These are phyloP conservation scores for Zaprionus ghesquierei DNA, from an alignment of 1,140 invertebrate genomes.

Conservation along the genomic window DNA sequence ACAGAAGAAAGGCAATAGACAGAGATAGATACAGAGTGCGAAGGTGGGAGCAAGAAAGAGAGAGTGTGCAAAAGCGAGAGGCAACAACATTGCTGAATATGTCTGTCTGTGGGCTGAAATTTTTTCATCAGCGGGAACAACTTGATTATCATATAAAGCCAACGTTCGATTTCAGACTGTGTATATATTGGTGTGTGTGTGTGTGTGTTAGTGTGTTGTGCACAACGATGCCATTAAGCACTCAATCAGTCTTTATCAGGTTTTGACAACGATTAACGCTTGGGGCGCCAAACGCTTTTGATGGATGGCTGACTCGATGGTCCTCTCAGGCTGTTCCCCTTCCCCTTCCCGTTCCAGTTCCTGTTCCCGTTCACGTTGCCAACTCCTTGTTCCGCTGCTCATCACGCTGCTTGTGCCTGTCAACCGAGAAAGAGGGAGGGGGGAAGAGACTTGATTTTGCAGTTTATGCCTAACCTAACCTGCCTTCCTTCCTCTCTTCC, in stretches of 20 bases:
- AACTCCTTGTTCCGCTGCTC: background rate
- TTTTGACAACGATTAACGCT: slow-evolving; percentile 81
- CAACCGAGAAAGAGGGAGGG: background rate
- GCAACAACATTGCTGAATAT: slow-evolving; percentile 3
- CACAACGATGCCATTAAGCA: slow-evolving; percentile 70
- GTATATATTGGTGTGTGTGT: background rate
- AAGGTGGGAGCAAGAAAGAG: background rate
- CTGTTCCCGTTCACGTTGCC: background rate
- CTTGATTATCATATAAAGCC: slow-evolving; percentile 28
- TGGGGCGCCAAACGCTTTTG: slow-evolving; percentile 72
- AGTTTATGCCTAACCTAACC: background rate
- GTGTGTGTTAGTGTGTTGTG: slow-evolving; percentile 7
- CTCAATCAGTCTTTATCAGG: slow-evolving; percentile 81
- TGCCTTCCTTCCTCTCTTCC: background rate
- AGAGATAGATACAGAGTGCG: background rate
- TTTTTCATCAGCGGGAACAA: slow-evolving; percentile 2
- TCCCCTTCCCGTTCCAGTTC: background rate
- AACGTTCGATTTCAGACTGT: background rate
- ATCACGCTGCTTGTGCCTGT: background rate
- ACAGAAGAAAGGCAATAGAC: background rate
- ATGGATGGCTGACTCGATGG: slow-evolving; percentile 63
- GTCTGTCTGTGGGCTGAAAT: slow-evolving; percentile 4
- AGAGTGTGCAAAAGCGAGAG: background rate
- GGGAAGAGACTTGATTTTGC: background rate
- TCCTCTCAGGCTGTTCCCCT: slow-evolving; percentile 20